Evolutionary conservation across 92 coral and sea anemone species (phyloP).

Genomic region (Muricea muricata): DNA sequence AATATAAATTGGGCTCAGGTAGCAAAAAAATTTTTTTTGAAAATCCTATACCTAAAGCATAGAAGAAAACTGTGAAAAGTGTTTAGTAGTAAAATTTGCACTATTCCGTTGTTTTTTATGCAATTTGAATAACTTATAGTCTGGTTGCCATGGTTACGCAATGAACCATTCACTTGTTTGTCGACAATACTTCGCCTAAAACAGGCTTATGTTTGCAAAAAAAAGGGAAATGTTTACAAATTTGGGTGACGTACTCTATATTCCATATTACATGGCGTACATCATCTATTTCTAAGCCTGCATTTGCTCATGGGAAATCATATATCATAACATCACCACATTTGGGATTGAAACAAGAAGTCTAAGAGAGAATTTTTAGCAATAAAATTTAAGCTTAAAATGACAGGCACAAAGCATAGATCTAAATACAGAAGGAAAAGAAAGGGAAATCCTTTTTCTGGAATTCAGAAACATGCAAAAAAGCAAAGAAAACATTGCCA

Average conservation of each 20-base stretch:
- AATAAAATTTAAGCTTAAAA: neutral
- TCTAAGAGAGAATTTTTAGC: no score
- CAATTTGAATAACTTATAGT: neutral
- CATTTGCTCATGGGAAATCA: neutral
- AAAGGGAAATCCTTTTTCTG: slow-evolving; percentile 50
- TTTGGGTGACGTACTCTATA: neutral
- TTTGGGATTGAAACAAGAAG: neutral
- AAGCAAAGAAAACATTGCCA: slow-evolving; percentile 40
- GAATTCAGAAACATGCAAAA: slow-evolving; percentile 38
- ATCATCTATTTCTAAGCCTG: neutral
- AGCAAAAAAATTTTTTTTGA: neutral
- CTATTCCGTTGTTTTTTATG: neutral
- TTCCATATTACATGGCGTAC: neutral
- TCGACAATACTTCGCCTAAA: neutral
- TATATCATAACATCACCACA: neutral
- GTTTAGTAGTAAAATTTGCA: neutral
- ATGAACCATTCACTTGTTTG: neutral
- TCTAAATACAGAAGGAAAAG: slow-evolving; percentile 41
- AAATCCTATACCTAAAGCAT: neutral
- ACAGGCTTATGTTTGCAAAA: neutral
- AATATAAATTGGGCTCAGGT: neutral
- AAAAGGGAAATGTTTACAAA: neutral
- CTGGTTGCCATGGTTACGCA: neutral
- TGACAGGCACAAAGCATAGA: slow-evolving; percentile 14
- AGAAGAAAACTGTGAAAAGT: neutral